Evolutionary conservation across 2,797 vertebrate genomes (phyloP), one percentile per base, ranked within the genome.

Genomic region (Phoxinus dragarum): DNA sequence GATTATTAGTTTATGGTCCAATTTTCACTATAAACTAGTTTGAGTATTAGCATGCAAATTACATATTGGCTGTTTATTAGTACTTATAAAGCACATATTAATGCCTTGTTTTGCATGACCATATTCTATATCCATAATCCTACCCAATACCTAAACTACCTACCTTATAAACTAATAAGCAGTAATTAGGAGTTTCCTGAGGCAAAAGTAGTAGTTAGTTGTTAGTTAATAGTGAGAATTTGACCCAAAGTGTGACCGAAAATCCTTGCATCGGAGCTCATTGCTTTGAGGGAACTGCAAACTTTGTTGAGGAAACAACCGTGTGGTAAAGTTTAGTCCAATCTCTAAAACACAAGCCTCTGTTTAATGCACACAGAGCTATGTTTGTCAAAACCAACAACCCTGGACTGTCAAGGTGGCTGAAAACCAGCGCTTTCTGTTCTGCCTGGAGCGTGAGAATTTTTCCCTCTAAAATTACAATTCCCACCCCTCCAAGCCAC

Each of bases 401-500:
- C 52, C 66, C 42, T 73, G 56, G 54, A 66, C 71, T n/a, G 12
- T 56, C 16, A 36, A 36, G 27, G 19, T 64, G 40, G 21, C 38
- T 59, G 61, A 17, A 72, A 59, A 42, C 52, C 47, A 47, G 54
- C 0, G 5, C 42, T 87, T 84, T 80, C 81, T 77, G 80, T 80
- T 89, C 72, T 77, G 66, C 69, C 17, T 47, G n/a, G 9, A 69
- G 78, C n/a, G 23, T 56, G 49, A 64, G 69, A 75, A 59, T 27
- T 31, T 75, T 52, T 72, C 23, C 74, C 31, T 75, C 31, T 10
- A n/a, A 80, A 68, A 72, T 49, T 44, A 6, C n/a, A 16, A 47
- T 38, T 19, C 61, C 21, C 0, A 27, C 11, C 52, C 40, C 38
- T 64, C 3, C 3, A 66, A 52, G 17, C 11, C 68, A 47, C 7